Evolutionary conservation across 2,888 invertebrate species (phyloP), one percentile per base, ranked within the genome.

Genomic region (Drosophila demipolita): DNA sequence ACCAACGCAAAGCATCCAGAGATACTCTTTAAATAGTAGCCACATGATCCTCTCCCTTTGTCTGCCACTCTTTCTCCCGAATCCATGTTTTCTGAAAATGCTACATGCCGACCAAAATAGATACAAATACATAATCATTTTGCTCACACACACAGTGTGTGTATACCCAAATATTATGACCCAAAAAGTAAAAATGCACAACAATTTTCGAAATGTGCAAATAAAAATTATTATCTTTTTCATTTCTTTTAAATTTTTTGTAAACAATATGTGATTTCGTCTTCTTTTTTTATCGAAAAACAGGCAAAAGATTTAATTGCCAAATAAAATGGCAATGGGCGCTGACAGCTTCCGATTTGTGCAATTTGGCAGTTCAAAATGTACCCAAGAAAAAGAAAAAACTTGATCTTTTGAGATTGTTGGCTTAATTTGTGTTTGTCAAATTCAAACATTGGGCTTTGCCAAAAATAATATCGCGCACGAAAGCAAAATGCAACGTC

Each of bases 61-160:
- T 7, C 23, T 45, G 8, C 23, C 15, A 23, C 23, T 45, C 23
- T 45, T 8, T 45, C 23, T 3, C 15, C 23, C 15, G 49, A 50
- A 33, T 42, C 36, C 45, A 50, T 58, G 54, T 48, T 61, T 58
- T 59, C 8, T 35, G 66, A 66, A 72, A 75, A 65, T 29, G 42
- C 60, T 86, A 79, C 73, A 68, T 74, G 85, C 48, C 73, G 63
- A 72, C 85, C 68, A 55, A 85, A 84, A 84, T 84, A 84, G 85
- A 68, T 45, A 48, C 40, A 68, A 69, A 64, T 58, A 58, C 33
- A 65, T 40, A 74, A 23, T 54, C 54, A 66, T 45, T 23, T 52
- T 50, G 32, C 40, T 1, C 49, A 49, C 33, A 45, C 42, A 4
- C 32, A 40, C 36, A 32, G 48, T 48, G 48, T 45, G 26, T 60